Percentiles rank a stretch among this genome's conserved stretches.
Evolutionary conservation across 2,113 vertebrate species (phyloP).

Genomic region (Prochilodus magdalenae): DNA sequence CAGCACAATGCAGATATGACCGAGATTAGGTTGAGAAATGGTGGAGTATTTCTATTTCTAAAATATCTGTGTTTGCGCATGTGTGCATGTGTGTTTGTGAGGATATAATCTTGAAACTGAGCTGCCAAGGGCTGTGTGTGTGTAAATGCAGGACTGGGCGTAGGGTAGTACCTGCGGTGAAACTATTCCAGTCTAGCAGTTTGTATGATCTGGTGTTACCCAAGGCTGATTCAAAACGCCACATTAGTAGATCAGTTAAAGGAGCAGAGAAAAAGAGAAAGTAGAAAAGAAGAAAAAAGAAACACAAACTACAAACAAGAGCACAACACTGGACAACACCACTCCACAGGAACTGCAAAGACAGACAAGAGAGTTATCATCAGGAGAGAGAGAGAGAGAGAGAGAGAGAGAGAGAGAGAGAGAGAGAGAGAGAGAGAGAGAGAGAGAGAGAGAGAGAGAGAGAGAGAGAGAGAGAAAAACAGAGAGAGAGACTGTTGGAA

Average conservation of each 20-base stretch:
- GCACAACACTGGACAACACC: conserved; percentile 85
- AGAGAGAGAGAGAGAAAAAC: conserved; percentile 46
- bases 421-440: background rate
- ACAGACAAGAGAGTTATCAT: conserved; percentile 87
- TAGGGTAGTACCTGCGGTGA: conserved; percentile 98
- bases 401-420: conserved; percentile 23
- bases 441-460: conserved; percentile 34
- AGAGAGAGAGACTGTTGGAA: background rate
- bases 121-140: conserved; percentile 95
- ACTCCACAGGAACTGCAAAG: conserved; percentile 91
- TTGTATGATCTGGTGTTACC: conserved; percentile 99
- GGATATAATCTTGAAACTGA: conserved; percentile 83
- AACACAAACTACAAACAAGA: conserved; percentile 86
- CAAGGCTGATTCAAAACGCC: conserved; percentile 99
- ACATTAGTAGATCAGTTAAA: conserved; percentile 99
- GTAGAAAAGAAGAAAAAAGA: conserved; percentile 69
- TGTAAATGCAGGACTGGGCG: conserved; percentile 87
- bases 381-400: conserved; percentile 63
- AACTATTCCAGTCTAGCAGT: conserved; percentile 99
- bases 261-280: conserved; percentile 80
- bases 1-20: background rate
- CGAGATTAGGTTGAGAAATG: background rate
- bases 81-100: background rate
- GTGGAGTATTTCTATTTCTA: background rate
- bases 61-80: background rate